phyloP scores from a whole-genome alignment of 2,113 vertebrate genomes.

The Oceanites oceanicus region DNA sequence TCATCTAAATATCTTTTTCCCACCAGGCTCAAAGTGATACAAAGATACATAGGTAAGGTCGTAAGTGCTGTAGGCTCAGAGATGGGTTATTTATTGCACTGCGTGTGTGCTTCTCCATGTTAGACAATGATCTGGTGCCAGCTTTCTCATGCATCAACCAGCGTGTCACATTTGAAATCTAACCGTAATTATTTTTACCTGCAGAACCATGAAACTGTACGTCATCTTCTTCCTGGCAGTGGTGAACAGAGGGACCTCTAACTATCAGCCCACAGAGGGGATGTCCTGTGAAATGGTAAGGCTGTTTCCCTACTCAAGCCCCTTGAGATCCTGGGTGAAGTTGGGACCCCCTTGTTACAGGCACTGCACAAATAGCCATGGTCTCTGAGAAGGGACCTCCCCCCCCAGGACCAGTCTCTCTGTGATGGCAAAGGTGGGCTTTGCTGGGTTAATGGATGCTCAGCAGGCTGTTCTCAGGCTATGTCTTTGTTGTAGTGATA shows the following conservation, averaged over 20 bases:
- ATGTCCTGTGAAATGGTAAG: slow-evolving; percentile 84
- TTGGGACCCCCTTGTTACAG: background rate
- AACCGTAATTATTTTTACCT: background rate
- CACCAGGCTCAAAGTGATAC: background rate
- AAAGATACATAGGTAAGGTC: background rate
- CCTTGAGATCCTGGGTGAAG: background rate
- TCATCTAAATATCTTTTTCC: background rate
- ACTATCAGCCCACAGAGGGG: slow-evolving; percentile 56
- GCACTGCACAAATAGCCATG: background rate
- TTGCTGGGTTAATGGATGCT: background rate
- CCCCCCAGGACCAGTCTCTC: background rate
- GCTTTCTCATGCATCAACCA: rapidly evolving
- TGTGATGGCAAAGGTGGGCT: background rate
- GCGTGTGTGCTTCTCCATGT: background rate
- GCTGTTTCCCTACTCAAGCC: background rate
- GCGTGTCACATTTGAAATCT: background rate
- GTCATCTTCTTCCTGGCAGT: slow-evolving; percentile 78
- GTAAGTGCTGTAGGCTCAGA: background rate
- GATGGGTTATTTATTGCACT: background rate
- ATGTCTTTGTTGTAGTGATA: background rate
- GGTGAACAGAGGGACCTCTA: slow-evolving; percentile 66
- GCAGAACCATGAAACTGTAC: slow-evolving; percentile 84
- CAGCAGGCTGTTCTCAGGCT: background rate
- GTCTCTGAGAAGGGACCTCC: background rate
- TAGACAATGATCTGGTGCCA: background rate